Conservation (phyloP, 2,113 vertebrate genomes). For the Elachura formosa region DNA sequence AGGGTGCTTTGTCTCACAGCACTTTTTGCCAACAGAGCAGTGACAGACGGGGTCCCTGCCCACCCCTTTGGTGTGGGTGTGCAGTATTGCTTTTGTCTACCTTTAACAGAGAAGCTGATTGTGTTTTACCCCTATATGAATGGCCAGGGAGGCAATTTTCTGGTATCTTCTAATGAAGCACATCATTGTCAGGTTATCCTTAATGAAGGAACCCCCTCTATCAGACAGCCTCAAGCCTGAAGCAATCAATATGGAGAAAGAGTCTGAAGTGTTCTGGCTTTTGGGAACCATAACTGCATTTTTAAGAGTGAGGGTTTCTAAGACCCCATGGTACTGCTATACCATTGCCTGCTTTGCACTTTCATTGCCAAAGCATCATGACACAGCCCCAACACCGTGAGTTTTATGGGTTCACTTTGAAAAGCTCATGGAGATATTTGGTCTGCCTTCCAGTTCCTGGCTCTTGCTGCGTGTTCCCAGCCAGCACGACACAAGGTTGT, state of each 20-base stretch:
- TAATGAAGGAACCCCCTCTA: not conserved
- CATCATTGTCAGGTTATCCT: not conserved
- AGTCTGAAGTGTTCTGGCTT: not conserved
- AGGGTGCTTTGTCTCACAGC: not conserved
- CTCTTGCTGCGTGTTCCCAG: not conserved
- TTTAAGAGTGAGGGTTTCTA: not conserved
- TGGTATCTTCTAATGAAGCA: not conserved
- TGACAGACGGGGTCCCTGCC: not conserved
- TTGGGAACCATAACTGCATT: not conserved
- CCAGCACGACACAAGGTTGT: not conserved
- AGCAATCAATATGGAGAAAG: not conserved
- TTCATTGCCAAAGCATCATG: not conserved
- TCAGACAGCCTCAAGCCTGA: not conserved
- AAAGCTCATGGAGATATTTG: not conserved
- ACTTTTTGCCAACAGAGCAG: not conserved
- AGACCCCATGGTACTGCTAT: fast-evolving
- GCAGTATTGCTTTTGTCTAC: not conserved
- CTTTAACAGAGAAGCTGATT: not conserved
- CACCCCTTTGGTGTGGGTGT: not conserved
- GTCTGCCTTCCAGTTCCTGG: not conserved
- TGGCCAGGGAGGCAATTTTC: not conserved
- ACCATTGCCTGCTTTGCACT: not conserved
- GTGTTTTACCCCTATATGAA: not conserved
- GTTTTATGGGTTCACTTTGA: not conserved
- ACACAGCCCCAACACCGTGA: not conserved